These are phyloP conservation scores for Poeciliopsis prolifica DNA, from an alignment of 2,113 vertebrate genomes.

Conservation along the genomic window DNA sequence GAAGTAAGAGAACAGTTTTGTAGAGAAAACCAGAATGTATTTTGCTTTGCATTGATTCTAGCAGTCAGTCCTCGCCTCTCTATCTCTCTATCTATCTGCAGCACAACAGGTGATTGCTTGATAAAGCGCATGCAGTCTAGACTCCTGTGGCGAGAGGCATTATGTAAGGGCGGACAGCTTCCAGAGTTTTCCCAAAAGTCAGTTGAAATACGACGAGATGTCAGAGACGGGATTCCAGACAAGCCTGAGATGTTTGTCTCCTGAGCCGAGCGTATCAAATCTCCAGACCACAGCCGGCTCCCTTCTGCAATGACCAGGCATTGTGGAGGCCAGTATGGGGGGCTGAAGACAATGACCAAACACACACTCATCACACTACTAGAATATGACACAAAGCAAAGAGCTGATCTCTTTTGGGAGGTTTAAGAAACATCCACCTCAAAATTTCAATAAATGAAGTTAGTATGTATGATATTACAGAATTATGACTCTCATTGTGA, in stretches of 20 bases:
- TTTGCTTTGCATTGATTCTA: slow-evolving; percentile 13
- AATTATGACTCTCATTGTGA: too few relatives aligned
- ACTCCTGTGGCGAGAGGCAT: slow-evolving; percentile 17
- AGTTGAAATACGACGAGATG: slow-evolving; percentile 53
- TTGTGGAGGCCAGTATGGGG: slow-evolving; percentile 19
- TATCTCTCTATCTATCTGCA: not conserved
- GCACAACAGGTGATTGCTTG: slow-evolving; percentile 28
- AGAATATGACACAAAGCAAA: not conserved
- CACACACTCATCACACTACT: not conserved
- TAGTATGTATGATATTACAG: too few relatives aligned
- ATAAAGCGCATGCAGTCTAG: slow-evolving; percentile 19
- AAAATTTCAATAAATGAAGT: not conserved
- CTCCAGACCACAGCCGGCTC: slow-evolving; percentile 15
- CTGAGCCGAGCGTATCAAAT: slow-evolving; percentile 50
- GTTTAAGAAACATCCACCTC: not conserved
- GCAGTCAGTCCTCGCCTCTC: slow-evolving; percentile 7
- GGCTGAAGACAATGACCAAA: not conserved
- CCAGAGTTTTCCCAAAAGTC: slow-evolving; percentile 30
- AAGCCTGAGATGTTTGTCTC: slow-evolving; percentile 43
- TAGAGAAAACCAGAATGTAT: not conserved
- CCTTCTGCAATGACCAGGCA: slow-evolving; percentile 20
- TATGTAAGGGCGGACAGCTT: slow-evolving; percentile 33
- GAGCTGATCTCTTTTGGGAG: not conserved
- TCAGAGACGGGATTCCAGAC: slow-evolving; percentile 47
- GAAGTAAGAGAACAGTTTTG: too few relatives aligned